Base-by-base conservation (phyloP, 1,140 invertebrate species). In the Asobara japonica region DNA sequence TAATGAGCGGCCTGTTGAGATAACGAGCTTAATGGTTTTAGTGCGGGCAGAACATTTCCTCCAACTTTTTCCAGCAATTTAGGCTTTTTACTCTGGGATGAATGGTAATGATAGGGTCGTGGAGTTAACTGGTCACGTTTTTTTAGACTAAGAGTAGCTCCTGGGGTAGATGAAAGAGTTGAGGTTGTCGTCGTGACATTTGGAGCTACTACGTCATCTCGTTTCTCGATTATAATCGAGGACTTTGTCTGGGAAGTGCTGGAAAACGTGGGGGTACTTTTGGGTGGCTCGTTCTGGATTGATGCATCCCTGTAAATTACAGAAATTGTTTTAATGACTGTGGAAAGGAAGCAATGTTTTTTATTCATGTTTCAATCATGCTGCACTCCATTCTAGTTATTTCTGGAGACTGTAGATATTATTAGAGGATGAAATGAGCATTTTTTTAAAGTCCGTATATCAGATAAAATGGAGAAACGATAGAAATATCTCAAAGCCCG, bases 151-250 rank as follows among this genome's bases (percentile, higher is more conserved):
- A 81, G 45, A 0, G 80, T 69, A 1, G 82, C 78, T 3, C 76
- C 73, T 16, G 80, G 51, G 2, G 78, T 56, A 22, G 79, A 79
- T 5, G 73, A 72, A 25, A 79, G 66, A 1, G 77, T 18, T 11
- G 84, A 51, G n/a, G 88, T 82, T 62, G 88, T 87, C 62, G 90
- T 89, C 76, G 89, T 90, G 20, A 92, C 90, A 78, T 92, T 92
- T 8, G 91, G 91, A 33, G 89, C 89, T 22, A 91, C 88, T 22
- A 93, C 90, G 75, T 94, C 92, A 76, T 95, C 92, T 25, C 93
- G 89, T 77, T 93, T 92, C 83, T 96, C 95, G 30, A 96, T 92
- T 4, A 94, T 88, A 74, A 97, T 97, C 45, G 92, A 91, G 79
- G 93, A 96, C 83, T 94, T 94, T 25, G 89, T 89, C 79, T 94